Evolutionary conservation across 2,797 vertebrate species (phyloP), one percentile per base, ranked within the genome.

Genomic region (Labeo calbasu): DNA sequence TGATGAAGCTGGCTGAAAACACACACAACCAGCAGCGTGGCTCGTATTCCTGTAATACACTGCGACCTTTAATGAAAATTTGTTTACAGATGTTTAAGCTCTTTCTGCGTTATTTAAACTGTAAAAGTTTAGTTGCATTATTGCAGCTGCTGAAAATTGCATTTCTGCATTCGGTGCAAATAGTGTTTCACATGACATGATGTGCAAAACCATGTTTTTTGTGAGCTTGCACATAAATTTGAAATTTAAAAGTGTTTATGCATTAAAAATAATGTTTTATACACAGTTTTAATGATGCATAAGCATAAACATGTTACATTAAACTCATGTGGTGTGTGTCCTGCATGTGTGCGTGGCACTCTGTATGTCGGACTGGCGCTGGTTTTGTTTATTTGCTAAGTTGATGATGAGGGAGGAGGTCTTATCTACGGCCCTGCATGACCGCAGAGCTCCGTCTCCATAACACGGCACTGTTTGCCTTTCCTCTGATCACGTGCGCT

Each of bases 391-490:
- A 51, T 82, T 53, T 82, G 71, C 57, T 32, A 66, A 77, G 59
- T 50, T 84, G 70, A 63, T 23, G 36, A 59, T 71, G 43, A 59
- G 77, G 77, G 6, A 75, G 50, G 61, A 76, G 72, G 72, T 57
- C 61, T 76, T 72, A 84, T 84, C 72, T 63, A 15, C 12, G 12
- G 12, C 57, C 57, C 11, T 13, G 57, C 57, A 57, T 66, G 48
- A 83, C 77, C 68, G 32, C 73, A 71, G 65, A 40, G 43, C 46
- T n/a, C 66, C 1, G n/a, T 68, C 73, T 68, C 59, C 72, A 71
- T 59, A 77, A 73, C 75, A 81, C 71, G 76, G 40, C 19, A 32
- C 19, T 78, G 82, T 78, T 84, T 78, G 75, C 82, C 70, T 71
- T 82, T 78, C 65, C 55, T 69, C 36, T 4, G 17, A 23, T 50